These are phyloP conservation scores for Psittacula cyanocephala DNA, from an alignment of 2,113 vertebrate genomes.

Conservation along the genomic window DNA sequence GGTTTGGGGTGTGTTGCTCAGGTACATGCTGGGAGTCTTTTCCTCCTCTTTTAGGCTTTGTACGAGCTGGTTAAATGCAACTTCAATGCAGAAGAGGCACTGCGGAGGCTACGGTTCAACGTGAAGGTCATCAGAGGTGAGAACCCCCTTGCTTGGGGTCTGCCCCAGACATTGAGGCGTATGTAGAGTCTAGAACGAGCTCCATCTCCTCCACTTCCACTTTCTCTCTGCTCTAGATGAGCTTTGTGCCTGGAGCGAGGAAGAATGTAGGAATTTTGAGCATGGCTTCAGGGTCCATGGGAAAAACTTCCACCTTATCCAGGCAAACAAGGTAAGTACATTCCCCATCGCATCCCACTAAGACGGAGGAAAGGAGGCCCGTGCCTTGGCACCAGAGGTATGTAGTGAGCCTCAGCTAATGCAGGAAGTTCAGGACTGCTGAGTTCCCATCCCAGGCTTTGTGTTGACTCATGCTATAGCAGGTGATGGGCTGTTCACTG, in stretches of 20 bases:
- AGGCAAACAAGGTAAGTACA: conserved; percentile 90
- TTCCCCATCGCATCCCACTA: neutral
- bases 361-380: neutral
- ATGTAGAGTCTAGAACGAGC: neutral
- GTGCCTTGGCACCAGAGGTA: neutral
- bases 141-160: neutral
- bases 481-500: conserved; percentile 65
- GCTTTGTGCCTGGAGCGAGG: conserved; percentile 92
- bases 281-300: conserved; percentile 94
- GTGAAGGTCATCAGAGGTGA: conserved; percentile 93
- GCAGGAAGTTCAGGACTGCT: conserved; percentile 32
- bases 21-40: neutral
- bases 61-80: conserved; percentile 95
- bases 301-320: conserved; percentile 97
- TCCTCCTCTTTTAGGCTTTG: conserved; percentile 79
- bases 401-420: neutral
- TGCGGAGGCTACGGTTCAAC: conserved; percentile 88
- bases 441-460: conserved; percentile 40
- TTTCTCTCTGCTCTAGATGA: conserved; percentile 75
- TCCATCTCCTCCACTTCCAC: neutral
- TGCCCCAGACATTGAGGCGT: neutral
- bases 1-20: neutral
- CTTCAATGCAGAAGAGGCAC: conserved; percentile 90
- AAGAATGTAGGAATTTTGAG: conserved; percentile 92
- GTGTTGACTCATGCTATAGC: conserved; percentile 49